Evolutionary conservation across 2,797 vertebrate genomes (phyloP).

Genomic region (Thamnophis elegans): DNA sequence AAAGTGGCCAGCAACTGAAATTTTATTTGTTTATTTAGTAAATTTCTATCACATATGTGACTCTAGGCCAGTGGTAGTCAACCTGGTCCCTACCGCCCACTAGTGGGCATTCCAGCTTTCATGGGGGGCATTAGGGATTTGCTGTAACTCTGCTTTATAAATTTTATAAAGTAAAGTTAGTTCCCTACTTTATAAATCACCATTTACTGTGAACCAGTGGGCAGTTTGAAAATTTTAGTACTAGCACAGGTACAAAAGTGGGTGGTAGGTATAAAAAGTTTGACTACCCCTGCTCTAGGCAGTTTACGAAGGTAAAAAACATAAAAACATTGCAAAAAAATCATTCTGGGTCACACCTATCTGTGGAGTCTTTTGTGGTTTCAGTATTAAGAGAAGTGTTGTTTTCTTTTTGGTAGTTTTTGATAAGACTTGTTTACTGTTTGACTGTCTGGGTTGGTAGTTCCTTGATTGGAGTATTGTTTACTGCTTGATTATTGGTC

Average conservation of each 20-base stretch:
- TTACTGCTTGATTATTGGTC: background rate
- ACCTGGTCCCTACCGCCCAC: too few relatives aligned
- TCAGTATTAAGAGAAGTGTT: background rate
- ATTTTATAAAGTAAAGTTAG: too few relatives aligned
- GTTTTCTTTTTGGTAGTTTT: background rate
- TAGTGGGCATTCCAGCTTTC: too few relatives aligned
- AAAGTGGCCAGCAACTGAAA: background rate
- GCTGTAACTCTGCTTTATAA: too few relatives aligned
- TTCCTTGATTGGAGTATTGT: background rate
- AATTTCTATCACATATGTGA: background rate
- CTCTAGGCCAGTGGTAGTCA: too few relatives aligned
- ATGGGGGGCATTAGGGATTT: too few relatives aligned
- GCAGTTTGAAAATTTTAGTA: too few relatives aligned
- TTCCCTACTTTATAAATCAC: too few relatives aligned
- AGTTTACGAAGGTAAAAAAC: background rate
- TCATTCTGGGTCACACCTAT: background rate
- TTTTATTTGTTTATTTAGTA: background rate
- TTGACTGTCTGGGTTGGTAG: background rate
- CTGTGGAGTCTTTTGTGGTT: background rate
- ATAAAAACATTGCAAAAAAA: background rate
- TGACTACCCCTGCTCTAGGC: too few relatives aligned
- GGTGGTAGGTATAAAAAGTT: too few relatives aligned
- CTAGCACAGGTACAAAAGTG: too few relatives aligned
- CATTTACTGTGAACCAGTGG: too few relatives aligned
- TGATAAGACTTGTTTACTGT: background rate